Base-by-base conservation (phyloP, 2,888 invertebrate species). In the Macrosiphum euphorbiae region DNA sequence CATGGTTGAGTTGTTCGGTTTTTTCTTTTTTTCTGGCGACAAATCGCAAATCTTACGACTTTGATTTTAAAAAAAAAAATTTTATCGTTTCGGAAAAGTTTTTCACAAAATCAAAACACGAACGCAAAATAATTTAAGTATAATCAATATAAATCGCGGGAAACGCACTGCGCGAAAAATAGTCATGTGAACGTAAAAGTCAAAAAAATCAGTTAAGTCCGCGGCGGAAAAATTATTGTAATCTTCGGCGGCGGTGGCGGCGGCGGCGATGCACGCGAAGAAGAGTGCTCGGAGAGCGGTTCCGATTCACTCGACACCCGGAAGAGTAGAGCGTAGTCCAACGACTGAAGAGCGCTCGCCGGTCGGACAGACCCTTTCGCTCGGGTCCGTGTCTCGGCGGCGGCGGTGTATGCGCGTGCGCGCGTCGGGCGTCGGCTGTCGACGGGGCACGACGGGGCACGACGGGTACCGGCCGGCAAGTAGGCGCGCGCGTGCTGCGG, bases 281-380 rank as follows among this genome's bases (percentile, higher is more conserved):
- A 88, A 50, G 87, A 84, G 90, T 85, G 90, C 86, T 90, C 94
- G 90, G 90, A n/a, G 50, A 86, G 55, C 50, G n/a, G n/a, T 47
- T 41, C 90, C 94, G 94, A 94, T 67, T 90, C 94, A 94, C 94
- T 94, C 90, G 86, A 90, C 94, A 52, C 50, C 94, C 94, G 94
- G 86, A 86, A 87, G 86, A 90, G 52, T 41, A 50, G 94, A 90
- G 94, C 86, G 90, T 44, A 86, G 90, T 94, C 94, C 90, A 94
- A 94, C 90, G 94, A 94, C 94, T 94, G 94, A 94, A 85, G 61
- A 52, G 41, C 52, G 88, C 10, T 41, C 86, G 61, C 67, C 41
- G 26, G 35, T 35, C 7, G 87, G 47, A 1, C n/a, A 50, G 92
- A 92, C 92, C 93, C 93, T 94, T 93, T 78, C 88, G 89, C 84